Evolutionary conservation across 2,113 vertebrate species (phyloP), one percentile per base, ranked within the genome.

Genomic region (Cricetomys ansorgei): DNA sequence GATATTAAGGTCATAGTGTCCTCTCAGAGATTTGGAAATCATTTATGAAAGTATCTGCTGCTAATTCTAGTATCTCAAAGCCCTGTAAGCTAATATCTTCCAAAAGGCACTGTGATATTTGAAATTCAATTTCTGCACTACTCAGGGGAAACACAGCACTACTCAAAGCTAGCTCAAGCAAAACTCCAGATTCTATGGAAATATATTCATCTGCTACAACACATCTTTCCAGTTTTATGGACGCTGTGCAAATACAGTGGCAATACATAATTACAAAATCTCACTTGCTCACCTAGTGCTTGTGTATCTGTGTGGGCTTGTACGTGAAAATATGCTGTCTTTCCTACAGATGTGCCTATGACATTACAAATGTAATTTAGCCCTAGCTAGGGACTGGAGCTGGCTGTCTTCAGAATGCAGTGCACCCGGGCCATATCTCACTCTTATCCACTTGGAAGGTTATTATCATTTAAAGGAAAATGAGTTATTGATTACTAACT

Each of bases 21-120:
- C 92, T 70, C 48, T 96, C 97, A 95, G 89, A 94, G 90, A 91
- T 88, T 73, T 97, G 89, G 75, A 96, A 94, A 95, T 97, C 73
- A 91, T 67, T 91, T 89, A 87, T 93, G 86, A 73, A 94, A 88
- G 75, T 59, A 93, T 92, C 95, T 92, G 94, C 75, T 96, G 92
- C 93, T 95, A 97, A 97, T 96, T 98, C 94, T 94, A 96, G 93
- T 45, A 87, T 96, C 94, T 83, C 89, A 97, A 97, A 96, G 57
- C 87, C 89, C 89, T 96, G 92, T 97, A 96, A 98, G 59, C 83
- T 93, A 97, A 96, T 96, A 95, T 70, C 94, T 93, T 97, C 83
- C 91, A 89, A 96, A 95, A 96, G 69, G 73, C 40, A 84, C 92
- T 76, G 73, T 93, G 92, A 94, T 94, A 92, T 94, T 96, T 97